These are phyloP conservation scores for Penaeus vannamei DNA, from an alignment of 1,140 invertebrate species.

Conservation along the genomic window DNA sequence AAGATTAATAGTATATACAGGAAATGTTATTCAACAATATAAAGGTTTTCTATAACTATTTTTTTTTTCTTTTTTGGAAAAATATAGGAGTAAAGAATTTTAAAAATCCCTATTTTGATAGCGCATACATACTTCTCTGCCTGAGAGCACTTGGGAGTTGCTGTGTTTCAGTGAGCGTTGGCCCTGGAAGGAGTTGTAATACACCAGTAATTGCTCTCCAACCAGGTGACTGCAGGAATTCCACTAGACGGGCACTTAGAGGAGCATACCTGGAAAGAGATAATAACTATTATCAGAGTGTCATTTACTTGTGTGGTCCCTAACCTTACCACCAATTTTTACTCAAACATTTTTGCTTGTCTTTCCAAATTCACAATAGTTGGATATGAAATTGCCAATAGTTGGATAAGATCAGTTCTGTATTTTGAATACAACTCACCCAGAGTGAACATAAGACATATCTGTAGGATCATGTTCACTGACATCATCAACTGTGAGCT, in stretches of 20 bases:
- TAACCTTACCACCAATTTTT: not conserved
- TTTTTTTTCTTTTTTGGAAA: too few relatives aligned
- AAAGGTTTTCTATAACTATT: not conserved
- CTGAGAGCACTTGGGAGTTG: constrained; percentile 73
- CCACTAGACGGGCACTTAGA: constrained; percentile 88
- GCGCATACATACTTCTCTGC: constrained; percentile 63
- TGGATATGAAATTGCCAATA: too few relatives aligned
- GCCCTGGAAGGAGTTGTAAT: constrained; percentile 74
- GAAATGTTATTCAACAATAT: not conserved
- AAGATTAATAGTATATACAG: not conserved
- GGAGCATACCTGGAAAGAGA: constrained; percentile 84
- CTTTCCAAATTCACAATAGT: too few relatives aligned
- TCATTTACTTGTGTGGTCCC: not conserved
- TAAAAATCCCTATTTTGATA: not conserved
- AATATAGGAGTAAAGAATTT: too few relatives aligned
- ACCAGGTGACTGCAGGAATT: constrained; percentile 86
- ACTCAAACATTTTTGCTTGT: not conserved
- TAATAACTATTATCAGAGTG: not conserved
- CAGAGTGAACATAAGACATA: constrained; percentile 93
- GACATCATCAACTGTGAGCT: constrained; percentile 88
- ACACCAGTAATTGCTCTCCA: constrained; percentile 82
- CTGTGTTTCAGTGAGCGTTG: constrained; percentile 74
- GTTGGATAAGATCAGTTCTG: too few relatives aligned
- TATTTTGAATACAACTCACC: constrained; percentile 78
- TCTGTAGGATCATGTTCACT: constrained; percentile 88